A percentile compares a stretch with the other conserved stretches of the same genome.
phyloP scores from a whole-genome alignment of 2,113 vertebrate species.

The Myiagra hebetior region DNA sequence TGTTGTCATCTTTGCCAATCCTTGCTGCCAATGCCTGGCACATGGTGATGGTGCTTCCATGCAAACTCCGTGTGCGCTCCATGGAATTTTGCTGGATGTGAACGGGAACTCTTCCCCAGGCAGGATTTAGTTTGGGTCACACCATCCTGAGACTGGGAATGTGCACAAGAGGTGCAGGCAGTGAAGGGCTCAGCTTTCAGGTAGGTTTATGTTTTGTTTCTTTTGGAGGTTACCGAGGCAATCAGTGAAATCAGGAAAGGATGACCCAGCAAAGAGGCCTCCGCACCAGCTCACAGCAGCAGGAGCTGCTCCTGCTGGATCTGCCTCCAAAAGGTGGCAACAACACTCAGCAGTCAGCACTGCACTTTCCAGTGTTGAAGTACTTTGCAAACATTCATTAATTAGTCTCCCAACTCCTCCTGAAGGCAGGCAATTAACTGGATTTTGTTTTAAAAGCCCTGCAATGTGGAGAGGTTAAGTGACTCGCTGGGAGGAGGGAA shows the following conservation, averaged over 20 bases:
- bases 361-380: background rate
- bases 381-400: conserved; percentile 13
- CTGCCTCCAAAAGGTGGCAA: background rate
- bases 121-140: background rate
- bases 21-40: background rate
- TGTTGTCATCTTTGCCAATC: background rate
- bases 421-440: background rate
- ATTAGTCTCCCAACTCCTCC: background rate
- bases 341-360: background rate
- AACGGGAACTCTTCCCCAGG: background rate
- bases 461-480: background rate
- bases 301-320: background rate
- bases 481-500: background rate
- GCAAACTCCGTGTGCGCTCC: background rate
- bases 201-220: background rate
- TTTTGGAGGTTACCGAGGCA: background rate
- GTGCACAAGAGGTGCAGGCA: background rate
- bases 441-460: background rate
- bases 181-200: background rate
- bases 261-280: background rate
- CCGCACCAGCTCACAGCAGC: background rate
- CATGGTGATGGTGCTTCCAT: fast-evolving
- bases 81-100: background rate
- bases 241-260: background rate
- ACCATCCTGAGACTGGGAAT: background rate